These are phyloP conservation scores for Panthera leo DNA, from an alignment of 2,113 vertebrate genomes.

Conservation along the genomic window DNA sequence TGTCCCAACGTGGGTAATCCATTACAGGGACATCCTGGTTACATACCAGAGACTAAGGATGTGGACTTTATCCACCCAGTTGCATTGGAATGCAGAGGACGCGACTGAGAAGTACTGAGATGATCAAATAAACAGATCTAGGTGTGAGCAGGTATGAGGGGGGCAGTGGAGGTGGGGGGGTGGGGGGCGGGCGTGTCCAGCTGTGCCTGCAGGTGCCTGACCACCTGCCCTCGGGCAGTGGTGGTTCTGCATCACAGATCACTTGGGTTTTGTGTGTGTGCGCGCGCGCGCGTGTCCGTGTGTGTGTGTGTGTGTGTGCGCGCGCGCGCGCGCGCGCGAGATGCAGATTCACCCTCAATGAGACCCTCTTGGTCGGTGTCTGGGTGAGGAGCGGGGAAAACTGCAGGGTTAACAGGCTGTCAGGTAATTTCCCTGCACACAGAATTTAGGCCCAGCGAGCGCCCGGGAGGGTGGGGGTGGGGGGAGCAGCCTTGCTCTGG, in stretches of 20 bases:
- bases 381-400: neutral
- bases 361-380: neutral
- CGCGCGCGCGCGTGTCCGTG: too few species aligned
- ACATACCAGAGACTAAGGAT: neutral
- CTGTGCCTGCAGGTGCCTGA: neutral
- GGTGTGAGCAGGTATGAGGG: neutral
- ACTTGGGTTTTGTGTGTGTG: neutral
- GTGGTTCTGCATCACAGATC: neutral
- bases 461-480: accelerated
- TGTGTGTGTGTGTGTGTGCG: too few species aligned
- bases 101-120: neutral
- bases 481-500: neutral
- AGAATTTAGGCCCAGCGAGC: neutral
- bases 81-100: neutral
- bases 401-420: neutral
- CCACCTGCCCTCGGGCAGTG: neutral
- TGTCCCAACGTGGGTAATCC: neutral
- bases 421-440: neutral
- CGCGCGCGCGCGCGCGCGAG: too few species aligned
- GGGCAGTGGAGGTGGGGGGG: neutral
- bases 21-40: neutral
- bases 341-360: too few species aligned
- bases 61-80: neutral
- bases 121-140: neutral
- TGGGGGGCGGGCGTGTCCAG: neutral